These are phyloP conservation scores for Mystacornis crossleyi DNA, from an alignment of 2,113 vertebrate species.

Conservation along the genomic window DNA sequence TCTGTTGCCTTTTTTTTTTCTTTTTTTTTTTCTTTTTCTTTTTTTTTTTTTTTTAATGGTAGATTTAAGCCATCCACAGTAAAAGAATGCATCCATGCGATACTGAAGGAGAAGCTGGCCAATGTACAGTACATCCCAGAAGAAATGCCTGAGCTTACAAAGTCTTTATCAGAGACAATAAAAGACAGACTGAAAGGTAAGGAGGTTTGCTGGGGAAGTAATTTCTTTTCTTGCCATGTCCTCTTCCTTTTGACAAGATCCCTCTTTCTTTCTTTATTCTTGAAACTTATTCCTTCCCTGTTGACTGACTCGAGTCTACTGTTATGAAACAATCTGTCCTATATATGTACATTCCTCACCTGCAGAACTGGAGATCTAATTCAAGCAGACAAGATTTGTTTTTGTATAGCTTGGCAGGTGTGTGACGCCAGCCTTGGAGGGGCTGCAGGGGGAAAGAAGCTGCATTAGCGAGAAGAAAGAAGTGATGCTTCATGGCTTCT, in stretches of 20 bases:
- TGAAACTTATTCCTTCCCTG: not conserved
- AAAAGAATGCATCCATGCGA: slow-evolving; percentile 84
- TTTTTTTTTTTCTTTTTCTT: not conserved
- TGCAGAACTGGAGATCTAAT: not conserved
- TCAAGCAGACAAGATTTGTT: not conserved
- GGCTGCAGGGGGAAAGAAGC: not conserved
- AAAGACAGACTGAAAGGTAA: slow-evolving; percentile 90
- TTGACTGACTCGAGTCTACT: not conserved
- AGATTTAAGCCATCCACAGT: slow-evolving; percentile 88
- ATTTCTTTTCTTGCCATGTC: not conserved
- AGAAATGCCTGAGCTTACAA: slow-evolving; percentile 78
- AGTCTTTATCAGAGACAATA: slow-evolving; percentile 82
- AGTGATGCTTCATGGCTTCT: not conserved
- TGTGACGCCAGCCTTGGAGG: not conserved
- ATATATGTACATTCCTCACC: not conserved
- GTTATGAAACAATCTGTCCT: not conserved
- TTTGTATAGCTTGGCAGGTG: not conserved
- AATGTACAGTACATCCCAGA: slow-evolving; percentile 80
- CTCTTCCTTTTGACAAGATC: not conserved
- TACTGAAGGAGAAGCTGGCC: slow-evolving; percentile 84
- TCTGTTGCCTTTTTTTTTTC: not conserved
- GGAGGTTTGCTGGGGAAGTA: not conserved
- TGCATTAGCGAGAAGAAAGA: not conserved
- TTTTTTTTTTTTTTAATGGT: not conserved
- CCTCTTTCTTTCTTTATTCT: not conserved